Evolutionary conservation across 1,140 invertebrate species (phyloP), one percentile per base, ranked within the genome.

Genomic region (Papilio xuthus): DNA sequence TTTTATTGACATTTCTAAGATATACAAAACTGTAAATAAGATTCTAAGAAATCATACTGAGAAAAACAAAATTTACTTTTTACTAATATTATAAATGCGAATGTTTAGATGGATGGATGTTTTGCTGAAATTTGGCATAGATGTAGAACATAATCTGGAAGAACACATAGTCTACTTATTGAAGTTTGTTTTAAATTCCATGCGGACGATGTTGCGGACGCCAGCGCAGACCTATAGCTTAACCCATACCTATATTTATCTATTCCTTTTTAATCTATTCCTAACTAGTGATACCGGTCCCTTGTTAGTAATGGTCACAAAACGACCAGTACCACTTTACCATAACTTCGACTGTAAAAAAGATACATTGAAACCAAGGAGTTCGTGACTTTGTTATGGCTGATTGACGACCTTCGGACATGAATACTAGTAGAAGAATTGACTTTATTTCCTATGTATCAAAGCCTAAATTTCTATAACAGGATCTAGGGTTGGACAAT

Each of bases 301-400:
- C n/a, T 53, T 18, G 8, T 20, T 20, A 44, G 2, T 53, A 2
- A 20, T 20, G 50, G 8, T 53, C 13, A 67, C 60, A 26, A 60
- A 60, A 67, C 13, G 32, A 18, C 26, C 2, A 28, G 26, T 60
- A 26, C 12, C 23, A 13, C 0, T 23, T 60, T 6, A 9, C 53
- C 8, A 53, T 26, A 23, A 20, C 56, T 26, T 60, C 56, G 10
- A 60, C 56, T n/a, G 2, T 60, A 26, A 60, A 60, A 67, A 28
- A 53, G n/a, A 53, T 20, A 53, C 50, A 20, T 18, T 44, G 42
- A 44, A 20, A 53, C 18, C 50, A 53, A 53, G n/a, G 2, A 53
- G 10, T 53, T 28, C 26, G 26, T 67, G 60, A 67, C 60, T 67
- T 67, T 67, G 60, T 67, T 28, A 67, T 67, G 60, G 60, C 26